Percentiles rank a stretch among this genome's conserved stretches.
These are phyloP conservation scores for Petaurus breviceps DNA, from an alignment of 2,113 vertebrate species.

Conservation along the genomic window DNA sequence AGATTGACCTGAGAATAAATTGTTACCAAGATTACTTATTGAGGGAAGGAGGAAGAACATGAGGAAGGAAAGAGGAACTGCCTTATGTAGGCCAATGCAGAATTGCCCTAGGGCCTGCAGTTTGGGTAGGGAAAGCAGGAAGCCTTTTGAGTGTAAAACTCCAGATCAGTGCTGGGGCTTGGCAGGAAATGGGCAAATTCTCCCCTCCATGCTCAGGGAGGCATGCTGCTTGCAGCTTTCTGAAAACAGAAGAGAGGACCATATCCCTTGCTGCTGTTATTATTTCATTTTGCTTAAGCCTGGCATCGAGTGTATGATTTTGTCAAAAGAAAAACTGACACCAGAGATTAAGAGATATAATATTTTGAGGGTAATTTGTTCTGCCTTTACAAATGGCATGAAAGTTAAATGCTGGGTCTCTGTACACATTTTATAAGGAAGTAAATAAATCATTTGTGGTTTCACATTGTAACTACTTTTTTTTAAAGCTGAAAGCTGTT, in stretches of 20 bases:
- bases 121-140: not conserved
- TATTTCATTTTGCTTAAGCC: slow-evolving; percentile 70
- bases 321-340: slow-evolving; percentile 60
- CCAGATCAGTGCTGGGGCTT: not conserved
- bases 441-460: slow-evolving; percentile 81
- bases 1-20: not conserved
- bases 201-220: not conserved
- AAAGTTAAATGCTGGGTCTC: slow-evolving; percentile 69
- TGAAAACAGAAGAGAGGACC: not conserved
- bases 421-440: slow-evolving; percentile 75
- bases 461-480: slow-evolving; percentile 77
- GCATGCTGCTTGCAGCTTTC: not conserved
- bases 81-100: not conserved
- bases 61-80: not conserved
- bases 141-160: not conserved
- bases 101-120: not conserved
- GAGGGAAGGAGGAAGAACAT: too few species aligned
- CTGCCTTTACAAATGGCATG: slow-evolving; percentile 70
- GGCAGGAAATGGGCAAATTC: not conserved
- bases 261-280: slow-evolving; percentile 63
- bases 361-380: slow-evolving; percentile 77
- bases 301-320: slow-evolving; percentile 43
- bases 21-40: not conserved
- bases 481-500: slow-evolving; percentile 72
- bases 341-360: slow-evolving; percentile 80